phyloP scores from a whole-genome alignment of 30 jellyfish, hydroid and myxozoan species.

The Catostylus mosaicus region DNA sequence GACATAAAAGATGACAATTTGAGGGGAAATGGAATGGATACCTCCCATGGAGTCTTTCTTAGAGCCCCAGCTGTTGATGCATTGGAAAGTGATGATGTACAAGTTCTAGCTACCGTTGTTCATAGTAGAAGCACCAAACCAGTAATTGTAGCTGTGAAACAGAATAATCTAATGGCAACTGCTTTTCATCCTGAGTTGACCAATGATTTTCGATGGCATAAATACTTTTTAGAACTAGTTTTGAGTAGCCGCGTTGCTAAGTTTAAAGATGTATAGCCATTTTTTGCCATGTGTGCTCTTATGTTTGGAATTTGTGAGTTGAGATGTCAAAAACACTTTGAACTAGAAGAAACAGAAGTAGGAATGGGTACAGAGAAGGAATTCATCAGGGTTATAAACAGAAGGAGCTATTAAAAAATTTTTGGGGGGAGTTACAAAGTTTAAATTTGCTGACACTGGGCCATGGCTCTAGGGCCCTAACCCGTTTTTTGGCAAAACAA shows the following conservation, averaged over 20 bases:
- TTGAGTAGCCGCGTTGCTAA: neutral
- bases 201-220: constrained; percentile 89
- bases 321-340: no score
- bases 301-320: neutral
- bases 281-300: no score
- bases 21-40: neutral
- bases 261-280: neutral
- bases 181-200: constrained; percentile 98
- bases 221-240: constrained; percentile 64
- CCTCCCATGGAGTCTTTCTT: constrained; percentile 85
- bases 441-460: no score
- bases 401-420: no score
- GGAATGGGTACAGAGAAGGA: no score
- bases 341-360: no score
- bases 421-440: no score
- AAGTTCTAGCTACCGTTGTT: constrained; percentile 71
- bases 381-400: no score
- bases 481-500: no score
- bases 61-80: constrained; percentile 95
- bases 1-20: constrained; percentile 34
- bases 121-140: constrained; percentile 12
- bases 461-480: no score
- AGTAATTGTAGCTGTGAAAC: constrained; percentile 92
- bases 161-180: constrained; percentile 87
- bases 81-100: constrained; percentile 63